These are phyloP conservation scores for Chloropsis hardwickii DNA, from an alignment of 2,113 vertebrate genomes.

Conservation along the genomic window DNA sequence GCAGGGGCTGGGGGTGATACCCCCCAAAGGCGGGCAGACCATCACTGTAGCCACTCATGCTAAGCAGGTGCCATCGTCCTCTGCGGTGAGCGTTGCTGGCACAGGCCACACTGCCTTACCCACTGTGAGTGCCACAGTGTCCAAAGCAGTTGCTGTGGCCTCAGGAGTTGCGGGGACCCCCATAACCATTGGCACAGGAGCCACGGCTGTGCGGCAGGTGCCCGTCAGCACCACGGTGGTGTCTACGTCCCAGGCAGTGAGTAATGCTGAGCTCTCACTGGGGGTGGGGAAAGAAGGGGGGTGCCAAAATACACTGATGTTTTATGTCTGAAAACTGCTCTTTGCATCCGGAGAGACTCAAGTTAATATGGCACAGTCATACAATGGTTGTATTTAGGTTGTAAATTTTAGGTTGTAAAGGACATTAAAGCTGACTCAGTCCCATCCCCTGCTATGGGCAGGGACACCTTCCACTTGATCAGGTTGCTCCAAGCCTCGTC, in stretches of 20 bases:
- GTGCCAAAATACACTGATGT: not conserved
- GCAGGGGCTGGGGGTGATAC: conserved; percentile 91
- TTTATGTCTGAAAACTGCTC: not conserved
- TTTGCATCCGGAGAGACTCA: not conserved
- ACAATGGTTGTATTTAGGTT: not conserved
- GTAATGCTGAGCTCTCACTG: conserved; percentile 22
- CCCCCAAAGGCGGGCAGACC: conserved; percentile 87
- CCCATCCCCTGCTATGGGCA: not conserved
- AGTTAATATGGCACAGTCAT: not conserved
- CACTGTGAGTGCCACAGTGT: conserved; percentile 75
- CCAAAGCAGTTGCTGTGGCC: conserved; percentile 83
- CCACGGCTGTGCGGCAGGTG: conserved; percentile 87
- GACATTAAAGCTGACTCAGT: not conserved
- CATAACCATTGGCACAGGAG: conserved; percentile 81
- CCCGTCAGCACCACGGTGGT: conserved; percentile 88
- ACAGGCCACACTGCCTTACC: conserved; percentile 78
- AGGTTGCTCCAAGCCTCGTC: not conserved
- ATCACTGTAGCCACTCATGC: conserved; percentile 83
- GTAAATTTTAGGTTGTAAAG: not conserved
- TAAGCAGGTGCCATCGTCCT: conserved; percentile 75
- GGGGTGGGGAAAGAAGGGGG: not conserved
- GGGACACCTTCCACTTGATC: not conserved
- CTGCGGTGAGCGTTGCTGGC: conserved; percentile 66
- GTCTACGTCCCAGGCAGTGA: conserved; percentile 85
- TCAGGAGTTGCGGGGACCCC: conserved; percentile 77